phyloP scores from a whole-genome alignment of 2,113 vertebrate genomes.

The Indicator indicator region DNA sequence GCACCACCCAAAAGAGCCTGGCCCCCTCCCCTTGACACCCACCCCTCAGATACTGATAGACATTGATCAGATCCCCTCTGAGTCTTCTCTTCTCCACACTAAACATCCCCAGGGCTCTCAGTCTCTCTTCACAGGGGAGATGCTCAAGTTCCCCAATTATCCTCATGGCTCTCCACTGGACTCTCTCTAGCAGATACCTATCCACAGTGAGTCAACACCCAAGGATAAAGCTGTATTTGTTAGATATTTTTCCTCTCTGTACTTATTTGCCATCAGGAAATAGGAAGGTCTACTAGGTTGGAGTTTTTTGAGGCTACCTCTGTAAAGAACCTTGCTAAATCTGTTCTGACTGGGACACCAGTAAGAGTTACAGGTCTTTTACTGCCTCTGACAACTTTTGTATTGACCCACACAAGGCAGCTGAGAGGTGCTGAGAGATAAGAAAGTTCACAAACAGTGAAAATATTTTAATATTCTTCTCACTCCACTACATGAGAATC shows the following conservation, averaged over 20 bases:
- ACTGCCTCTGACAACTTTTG: not conserved
- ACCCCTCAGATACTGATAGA: too few relatives aligned
- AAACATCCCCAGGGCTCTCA: too few relatives aligned
- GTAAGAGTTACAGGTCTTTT: not conserved
- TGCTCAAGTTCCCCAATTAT: too few relatives aligned
- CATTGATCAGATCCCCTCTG: too few relatives aligned
- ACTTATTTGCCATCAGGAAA: not conserved
- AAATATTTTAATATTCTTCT: not conserved
- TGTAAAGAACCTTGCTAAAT: not conserved
- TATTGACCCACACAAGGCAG: constrained; percentile 12
- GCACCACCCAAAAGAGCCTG: too few relatives aligned
- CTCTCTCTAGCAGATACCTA: too few relatives aligned
- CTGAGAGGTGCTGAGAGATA: not conserved
- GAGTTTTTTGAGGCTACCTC: not conserved
- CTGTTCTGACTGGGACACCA: not conserved
- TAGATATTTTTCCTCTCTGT: not conserved
- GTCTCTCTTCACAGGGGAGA: too few relatives aligned
- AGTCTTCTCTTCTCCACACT: too few relatives aligned
- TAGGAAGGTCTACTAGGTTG: accelerated
- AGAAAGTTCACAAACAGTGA: not conserved
- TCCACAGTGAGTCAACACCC: not conserved
- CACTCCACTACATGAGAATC: not conserved
- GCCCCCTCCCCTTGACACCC: too few relatives aligned
- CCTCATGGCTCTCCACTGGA: too few relatives aligned
- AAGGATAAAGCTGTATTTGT: not conserved